These are phyloP conservation scores for Tichodroma muraria DNA, from an alignment of 2,113 vertebrate genomes.

Conservation along the genomic window DNA sequence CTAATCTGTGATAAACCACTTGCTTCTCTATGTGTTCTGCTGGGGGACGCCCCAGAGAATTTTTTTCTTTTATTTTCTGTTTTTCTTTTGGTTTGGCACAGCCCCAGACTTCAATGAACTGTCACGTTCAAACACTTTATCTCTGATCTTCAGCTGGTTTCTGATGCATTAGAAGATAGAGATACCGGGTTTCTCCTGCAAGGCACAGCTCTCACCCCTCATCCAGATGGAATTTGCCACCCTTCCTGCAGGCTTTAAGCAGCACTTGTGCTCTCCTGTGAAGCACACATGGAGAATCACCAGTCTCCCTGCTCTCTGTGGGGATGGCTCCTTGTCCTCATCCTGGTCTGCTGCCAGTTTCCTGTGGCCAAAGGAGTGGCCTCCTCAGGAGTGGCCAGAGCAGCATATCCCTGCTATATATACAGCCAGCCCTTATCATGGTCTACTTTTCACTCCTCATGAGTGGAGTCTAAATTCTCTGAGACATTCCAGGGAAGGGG, in stretches of 20 bases:
- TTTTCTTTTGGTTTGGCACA: background rate
- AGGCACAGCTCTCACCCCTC: background rate
- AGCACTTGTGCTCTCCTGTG: background rate
- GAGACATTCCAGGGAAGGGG: background rate
- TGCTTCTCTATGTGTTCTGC: background rate
- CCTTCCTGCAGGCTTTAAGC: background rate
- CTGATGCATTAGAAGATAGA: background rate
- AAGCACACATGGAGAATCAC: background rate
- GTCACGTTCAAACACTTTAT: background rate
- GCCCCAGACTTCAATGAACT: background rate
- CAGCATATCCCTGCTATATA: background rate
- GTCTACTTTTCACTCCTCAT: background rate
- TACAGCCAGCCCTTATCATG: background rate
- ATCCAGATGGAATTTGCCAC: background rate
- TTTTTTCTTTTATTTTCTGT: too few species aligned
- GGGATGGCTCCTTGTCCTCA: background rate
- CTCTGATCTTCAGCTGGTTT: background rate
- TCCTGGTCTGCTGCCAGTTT: background rate
- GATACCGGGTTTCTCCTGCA: background rate
- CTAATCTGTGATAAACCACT: constrained; percentile 5
- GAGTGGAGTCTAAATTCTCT: background rate
- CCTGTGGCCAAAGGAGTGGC: background rate
- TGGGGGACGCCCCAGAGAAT: background rate
- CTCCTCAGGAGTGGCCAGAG: background rate
- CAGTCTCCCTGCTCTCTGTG: background rate